These are phyloP conservation scores for Periphyllus acericola DNA, from an alignment of 2,888 invertebrate genomes.

Conservation along the genomic window DNA sequence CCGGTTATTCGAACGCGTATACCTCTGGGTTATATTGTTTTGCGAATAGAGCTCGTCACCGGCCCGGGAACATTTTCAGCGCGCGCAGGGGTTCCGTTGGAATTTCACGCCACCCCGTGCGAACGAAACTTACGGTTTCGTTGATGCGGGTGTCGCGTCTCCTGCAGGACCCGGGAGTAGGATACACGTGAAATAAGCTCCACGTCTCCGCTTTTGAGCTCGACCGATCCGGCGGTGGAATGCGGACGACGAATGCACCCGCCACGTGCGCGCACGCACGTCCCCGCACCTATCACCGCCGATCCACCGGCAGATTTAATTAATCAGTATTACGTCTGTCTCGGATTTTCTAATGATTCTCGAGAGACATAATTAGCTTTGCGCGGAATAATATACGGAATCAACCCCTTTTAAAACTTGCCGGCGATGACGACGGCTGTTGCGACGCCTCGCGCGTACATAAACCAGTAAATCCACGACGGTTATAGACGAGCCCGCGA, in stretches of 20 bases:
- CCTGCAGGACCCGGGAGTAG: background rate
- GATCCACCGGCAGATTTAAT: slow-evolving; percentile 27
- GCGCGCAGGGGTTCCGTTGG: background rate
- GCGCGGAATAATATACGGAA: slow-evolving; percentile 18
- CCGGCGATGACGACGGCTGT: background rate
- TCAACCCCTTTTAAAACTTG: slow-evolving; percentile 57
- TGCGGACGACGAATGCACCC: slow-evolving; percentile 7
- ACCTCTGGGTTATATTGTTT: background rate
- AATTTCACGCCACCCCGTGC: slow-evolving; percentile 11
- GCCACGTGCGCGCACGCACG: background rate
- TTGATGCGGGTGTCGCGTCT: slow-evolving; percentile 9
- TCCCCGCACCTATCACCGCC: background rate
- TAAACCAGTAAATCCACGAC: background rate
- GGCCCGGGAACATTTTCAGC: background rate
- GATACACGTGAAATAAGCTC: slow-evolving; percentile 5
- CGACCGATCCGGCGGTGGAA: slow-evolving; percentile 19
- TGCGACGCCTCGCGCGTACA: too few relatives aligned
- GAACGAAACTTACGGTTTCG: slow-evolving; percentile 24
- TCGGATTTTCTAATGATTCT: slow-evolving; percentile 47
- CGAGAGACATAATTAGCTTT: slow-evolving; percentile 55
- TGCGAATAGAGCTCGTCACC: too few relatives aligned
- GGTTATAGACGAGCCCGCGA: background rate
- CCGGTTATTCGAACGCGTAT: background rate
- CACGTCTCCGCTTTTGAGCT: slow-evolving; percentile 13
- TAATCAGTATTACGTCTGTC: slow-evolving; percentile 55